phyloP scores from a whole-genome alignment of 2,888 invertebrate genomes.

The Clepsis dumicolana region DNA sequence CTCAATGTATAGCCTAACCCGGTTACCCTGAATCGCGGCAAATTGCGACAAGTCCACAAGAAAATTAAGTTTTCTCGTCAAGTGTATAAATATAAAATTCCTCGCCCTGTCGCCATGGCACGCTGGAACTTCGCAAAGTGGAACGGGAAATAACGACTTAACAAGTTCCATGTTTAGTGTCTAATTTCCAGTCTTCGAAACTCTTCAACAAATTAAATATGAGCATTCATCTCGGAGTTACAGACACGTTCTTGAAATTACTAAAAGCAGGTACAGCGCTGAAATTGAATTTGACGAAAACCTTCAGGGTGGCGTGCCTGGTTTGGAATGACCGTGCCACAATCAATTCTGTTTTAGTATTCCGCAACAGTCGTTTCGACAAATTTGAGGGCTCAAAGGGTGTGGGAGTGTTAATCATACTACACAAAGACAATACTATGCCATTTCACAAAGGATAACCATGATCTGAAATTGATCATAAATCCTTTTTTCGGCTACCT shows the following conservation, averaged over 20 bases:
- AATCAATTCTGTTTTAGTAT: conserved; percentile 40
- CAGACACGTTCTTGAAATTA: conserved; percentile 19
- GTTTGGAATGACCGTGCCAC: conserved; percentile 14
- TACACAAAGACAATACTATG: conserved; percentile 39
- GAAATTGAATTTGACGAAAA: conserved; percentile 27
- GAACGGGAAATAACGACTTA: conserved; percentile 37
- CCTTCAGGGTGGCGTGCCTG: conserved; percentile 11
- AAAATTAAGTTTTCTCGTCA: conserved; percentile 40
- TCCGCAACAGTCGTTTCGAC: conserved; percentile 28
- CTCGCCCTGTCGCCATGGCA: conserved; percentile 17
- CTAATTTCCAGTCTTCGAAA: conserved; percentile 31
- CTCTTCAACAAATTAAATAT: conserved; percentile 21
- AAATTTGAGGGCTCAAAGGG: conserved; percentile 38
- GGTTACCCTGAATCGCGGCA: conserved; percentile 31
- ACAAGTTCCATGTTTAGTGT: conserved; percentile 37
- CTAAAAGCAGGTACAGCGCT: background rate
- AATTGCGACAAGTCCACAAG: conserved; percentile 42
- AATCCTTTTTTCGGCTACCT: conserved; percentile 5
- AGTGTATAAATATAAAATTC: conserved; percentile 41
- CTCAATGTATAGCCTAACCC: conserved; percentile 20
- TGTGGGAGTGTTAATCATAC: conserved; percentile 36
- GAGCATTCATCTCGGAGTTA: background rate
- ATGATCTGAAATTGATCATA: conserved; percentile 18
- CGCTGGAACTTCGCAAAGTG: conserved; percentile 26
- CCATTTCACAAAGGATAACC: conserved; percentile 24